Evolutionary conservation across 2,797 vertebrate species (phyloP).

Genomic region (Sebastiscus albofasciatus): DNA sequence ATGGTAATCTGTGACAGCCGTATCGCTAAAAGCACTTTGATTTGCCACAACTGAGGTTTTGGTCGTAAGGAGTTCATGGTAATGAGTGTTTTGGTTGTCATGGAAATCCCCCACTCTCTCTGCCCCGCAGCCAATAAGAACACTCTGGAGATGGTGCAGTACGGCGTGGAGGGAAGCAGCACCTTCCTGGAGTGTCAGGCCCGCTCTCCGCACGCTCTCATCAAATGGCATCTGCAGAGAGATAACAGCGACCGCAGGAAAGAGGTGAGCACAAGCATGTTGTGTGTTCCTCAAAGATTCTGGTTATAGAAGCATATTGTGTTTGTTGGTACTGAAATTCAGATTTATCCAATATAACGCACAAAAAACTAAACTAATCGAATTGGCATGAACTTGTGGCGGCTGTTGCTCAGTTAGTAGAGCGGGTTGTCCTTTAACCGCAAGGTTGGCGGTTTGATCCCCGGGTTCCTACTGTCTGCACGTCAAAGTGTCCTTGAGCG

Average conservation of each 20-base stretch:
- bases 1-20: slow-evolving; percentile 3
- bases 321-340: too few species aligned
- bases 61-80: slow-evolving; percentile 24
- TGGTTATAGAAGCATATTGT: too few species aligned
- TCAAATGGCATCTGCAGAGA: slow-evolving; percentile 97
- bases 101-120: slow-evolving; percentile 56
- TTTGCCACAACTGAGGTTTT: slow-evolving; percentile 48
- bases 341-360: background rate
- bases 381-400: background rate
- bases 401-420: too few species aligned
- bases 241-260: slow-evolving; percentile 94
- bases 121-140: slow-evolving; percentile 91
- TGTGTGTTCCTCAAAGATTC: background rate
- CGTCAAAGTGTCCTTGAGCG: too few species aligned
- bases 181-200: slow-evolving; percentile 98
- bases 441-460: too few species aligned
- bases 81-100: slow-evolving; percentile 63
- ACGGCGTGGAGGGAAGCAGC: slow-evolving; percentile 94
- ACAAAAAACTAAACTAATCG: background rate
- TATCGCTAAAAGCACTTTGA: slow-evolving; percentile 19
- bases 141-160: slow-evolving; percentile 91
- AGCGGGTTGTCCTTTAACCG: too few species aligned
- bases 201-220: slow-evolving; percentile 91
- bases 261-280: slow-evolving; percentile 84
- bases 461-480: too few species aligned